Base-by-base conservation (phyloP, 2,113 vertebrate genomes). In the Sinocyclocheilus anshuiensis region DNA sequence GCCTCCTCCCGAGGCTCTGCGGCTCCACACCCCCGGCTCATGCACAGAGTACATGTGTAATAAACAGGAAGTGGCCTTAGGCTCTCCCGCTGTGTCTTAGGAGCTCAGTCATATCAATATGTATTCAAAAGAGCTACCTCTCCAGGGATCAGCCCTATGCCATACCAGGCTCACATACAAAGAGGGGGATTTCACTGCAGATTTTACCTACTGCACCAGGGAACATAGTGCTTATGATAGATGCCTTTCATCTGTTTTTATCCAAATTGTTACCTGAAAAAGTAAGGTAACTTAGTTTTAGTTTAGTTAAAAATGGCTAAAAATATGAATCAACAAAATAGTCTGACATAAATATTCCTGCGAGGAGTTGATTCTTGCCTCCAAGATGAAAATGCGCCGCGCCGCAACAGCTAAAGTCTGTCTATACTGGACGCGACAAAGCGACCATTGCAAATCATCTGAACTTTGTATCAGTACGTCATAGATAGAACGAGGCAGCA, bases 61-160 rank as follows among this genome's bases (percentile, higher is more conserved):
- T 86, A 85, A 87, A 89, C 82, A 90, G 88, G 83, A 89, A 82
- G 86, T 86, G 77, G 77, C 87, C 87, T 86, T 50, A 88, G 88
- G 84, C 84, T 81, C 78, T 85, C 81, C 69, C 24, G 55, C 15
- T 48, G 45, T 76, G 84, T 87, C 67, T 89, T 81, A 86, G 81
- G 83, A 86, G 85, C 75, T 90, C 85, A 89, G 85, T 65, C 78
- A 84, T 84, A 86, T 67, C 86, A 89, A 89, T 88, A 86, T 89
- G 85, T 89, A 89, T 91, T 90, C 85, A 90, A 87, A 87, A 89
- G 65, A 78, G 84, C 82, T 84, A n/a, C 57, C 12, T 84, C 69
- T 57, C 29, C 18, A 72, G 78, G 63, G 86, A 89, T 90, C 86
- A 77, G 59, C 61, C 15, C 69, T 71, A 74, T 33, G 42, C 88